Base-by-base conservation (phyloP, 2,888 invertebrate species). In the Synergus gifuensis region DNA sequence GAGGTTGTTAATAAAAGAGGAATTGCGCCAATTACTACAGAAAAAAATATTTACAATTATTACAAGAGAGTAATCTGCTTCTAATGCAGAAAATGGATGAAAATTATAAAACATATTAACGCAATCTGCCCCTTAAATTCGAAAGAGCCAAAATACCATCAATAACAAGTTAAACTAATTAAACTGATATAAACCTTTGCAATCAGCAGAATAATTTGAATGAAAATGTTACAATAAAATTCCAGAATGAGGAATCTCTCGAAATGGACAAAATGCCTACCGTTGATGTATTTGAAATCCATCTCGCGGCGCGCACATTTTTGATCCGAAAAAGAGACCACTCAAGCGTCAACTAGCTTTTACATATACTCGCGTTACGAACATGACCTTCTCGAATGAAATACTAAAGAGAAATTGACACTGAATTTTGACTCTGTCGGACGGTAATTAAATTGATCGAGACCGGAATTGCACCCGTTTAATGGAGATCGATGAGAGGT, bases 291-390 rank as follows among this genome's bases (percentile, higher is more conserved):
- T 54, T 36, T 73, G 73, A 54, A 73, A 73, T 73, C 73, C 54
- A 73, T 73, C 54, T 49, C 36, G 73, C 73, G 73, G 73, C 73
- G 73, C 73, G 54, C 49, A 36, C 73, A 73, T 73, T 73, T 73
- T 73, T 73, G 54, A 73, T 73, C 73, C 73, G 16, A 69, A 69
- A 49, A 36, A 73, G 36, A 28, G n/a, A 69, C 49, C 49, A 69
- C 64, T 64, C 8, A 36, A 36, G 64, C 5, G 16, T 64, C 7
- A 40, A 64, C 40, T 12, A 5, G 36, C 16, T 16, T 64, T 36
- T 16, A 64, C 64, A 28, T 28, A 28, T 3, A 40, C 64, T 40
- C 16, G 64, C 40, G 64, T n/a, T 64, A 28, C 14, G 12, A 64
- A 36, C n/a, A 16, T 64, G 64, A 64, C 8, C 9, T 18, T 58